phyloP scores from a whole-genome alignment of 2,888 invertebrate genomes.

The Drosophila meridiana region DNA sequence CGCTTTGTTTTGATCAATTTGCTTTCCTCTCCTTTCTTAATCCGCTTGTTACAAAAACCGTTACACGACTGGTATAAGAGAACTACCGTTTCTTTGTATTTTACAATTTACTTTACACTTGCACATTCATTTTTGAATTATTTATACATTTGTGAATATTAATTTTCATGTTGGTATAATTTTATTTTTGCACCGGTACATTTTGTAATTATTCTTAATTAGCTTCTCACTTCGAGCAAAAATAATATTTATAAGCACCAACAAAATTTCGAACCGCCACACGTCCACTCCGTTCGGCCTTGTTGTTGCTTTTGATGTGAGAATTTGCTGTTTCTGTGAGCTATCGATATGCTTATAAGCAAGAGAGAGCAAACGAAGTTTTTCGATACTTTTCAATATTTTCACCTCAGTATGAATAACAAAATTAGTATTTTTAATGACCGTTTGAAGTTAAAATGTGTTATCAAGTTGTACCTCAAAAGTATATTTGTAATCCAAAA shows the following conservation, averaged over 20 bases:
- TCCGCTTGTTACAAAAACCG: conserved; percentile 42
- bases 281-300: conserved; percentile 50
- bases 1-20: conserved; percentile 68
- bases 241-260: conserved; percentile 41
- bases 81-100: conserved; percentile 47
- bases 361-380: not conserved
- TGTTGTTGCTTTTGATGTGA: conserved; percentile 54
- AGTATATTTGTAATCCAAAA: not conserved
- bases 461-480: too few relatives aligned
- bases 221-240: conserved; percentile 14
- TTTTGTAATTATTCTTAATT: conserved; percentile 27
- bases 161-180: conserved; percentile 17
- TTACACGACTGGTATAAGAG: conserved; percentile 37
- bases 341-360: conserved; percentile 13
- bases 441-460: not conserved
- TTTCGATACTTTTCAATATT: conserved; percentile 2
- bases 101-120: conserved; percentile 22
- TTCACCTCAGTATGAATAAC: not conserved
- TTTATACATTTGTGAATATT: conserved; percentile 15
- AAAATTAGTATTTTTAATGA: not conserved
- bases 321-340: conserved; percentile 12
- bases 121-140: conserved; percentile 18
- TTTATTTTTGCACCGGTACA: conserved; percentile 27
- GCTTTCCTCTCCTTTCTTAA: conserved; percentile 15
- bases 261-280: conserved; percentile 39